Evolutionary conservation across 2,888 invertebrate genomes (phyloP), one percentile per base, ranked within the genome.

Genomic region (Diaphora mendica): DNA sequence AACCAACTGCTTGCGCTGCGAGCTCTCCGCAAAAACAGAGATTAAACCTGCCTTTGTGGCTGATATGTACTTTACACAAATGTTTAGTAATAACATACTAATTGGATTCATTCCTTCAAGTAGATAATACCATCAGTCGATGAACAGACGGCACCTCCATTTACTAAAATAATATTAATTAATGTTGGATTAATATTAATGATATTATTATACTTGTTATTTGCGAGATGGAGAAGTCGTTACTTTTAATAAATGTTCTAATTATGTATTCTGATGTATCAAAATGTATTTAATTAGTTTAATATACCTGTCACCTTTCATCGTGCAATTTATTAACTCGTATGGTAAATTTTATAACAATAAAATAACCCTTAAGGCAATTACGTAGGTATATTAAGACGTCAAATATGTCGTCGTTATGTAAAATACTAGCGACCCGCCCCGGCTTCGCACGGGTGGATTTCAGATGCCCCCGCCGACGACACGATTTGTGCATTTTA

Each of bases 21-120:
- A 76, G 74, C 74, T 59, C 67, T 84, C 73, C 66, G 72, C 64
- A 84, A 74, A 82, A 82, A 76, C 77, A 75, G 48, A 76, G 72
- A 79, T 80, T 82, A 78, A 79, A 76, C 71, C 71, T 82, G 68
- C 42, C 62, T 74, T 74, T 72, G 74, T 77, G 65, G 68, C 62
- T 55, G 51, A 73, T 30, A 69, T 68, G 55, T 67, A 62, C 62
- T 62, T 70, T 44, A 70, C 30, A 70, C 23, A 62, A 55, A 30
- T 67, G 67, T 69, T 55, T 55, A 17, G 59, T 69, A 59, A 69
- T 39, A 55, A 69, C 55, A 26, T 39, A 59, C n/a, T 59, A 59
- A 69, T 59, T 59, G 48, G 44, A 48, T 64, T n/a, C 17, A 48
- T 51, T 33, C 30, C 62, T 62, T 62, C 30, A 62, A 62, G 30